Percentiles rank a stretch among this genome's conserved stretches.
phyloP scores from a whole-genome alignment of 2,113 vertebrate genomes.

The Apteryx owenii region DNA sequence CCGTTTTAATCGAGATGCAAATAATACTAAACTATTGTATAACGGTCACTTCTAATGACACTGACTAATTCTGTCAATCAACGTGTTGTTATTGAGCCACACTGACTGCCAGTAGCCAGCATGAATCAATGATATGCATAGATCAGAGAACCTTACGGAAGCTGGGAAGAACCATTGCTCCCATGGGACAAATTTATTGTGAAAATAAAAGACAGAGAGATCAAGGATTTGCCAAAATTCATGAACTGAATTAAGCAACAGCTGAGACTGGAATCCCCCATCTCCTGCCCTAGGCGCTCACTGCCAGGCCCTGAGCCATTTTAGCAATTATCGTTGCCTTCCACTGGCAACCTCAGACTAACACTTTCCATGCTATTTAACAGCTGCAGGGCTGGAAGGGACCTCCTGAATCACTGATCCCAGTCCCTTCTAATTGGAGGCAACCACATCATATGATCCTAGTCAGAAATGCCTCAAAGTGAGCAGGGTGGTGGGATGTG shows the following conservation, averaged over 20 bases:
- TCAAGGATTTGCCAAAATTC: background rate
- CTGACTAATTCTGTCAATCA: background rate
- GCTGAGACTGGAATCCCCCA: background rate
- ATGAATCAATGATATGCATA: background rate
- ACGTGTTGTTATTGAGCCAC: background rate
- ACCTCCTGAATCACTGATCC: conserved; percentile 62
- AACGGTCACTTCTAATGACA: background rate
- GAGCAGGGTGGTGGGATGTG: background rate
- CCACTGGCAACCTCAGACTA: conserved; percentile 24
- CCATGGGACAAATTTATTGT: background rate
- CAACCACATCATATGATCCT: conserved; percentile 26
- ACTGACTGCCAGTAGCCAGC: background rate
- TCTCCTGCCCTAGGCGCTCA: background rate
- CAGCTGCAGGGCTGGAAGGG: conserved; percentile 7
- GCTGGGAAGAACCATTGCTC: background rate
- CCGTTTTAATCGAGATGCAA: background rate
- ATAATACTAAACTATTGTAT: background rate
- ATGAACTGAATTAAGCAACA: background rate
- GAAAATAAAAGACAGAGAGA: background rate
- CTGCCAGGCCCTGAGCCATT: background rate
- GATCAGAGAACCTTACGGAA: background rate
- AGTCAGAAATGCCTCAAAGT: conserved; percentile 52
- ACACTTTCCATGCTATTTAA: conserved; percentile 61
- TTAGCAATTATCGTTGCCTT: background rate
- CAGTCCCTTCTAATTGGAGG: conserved; percentile 17